Percentiles rank a stretch among this genome's conserved stretches.
These are phyloP conservation scores for Pecten maximus DNA, from an alignment of 2,888 invertebrate species.

Conservation along the genomic window DNA sequence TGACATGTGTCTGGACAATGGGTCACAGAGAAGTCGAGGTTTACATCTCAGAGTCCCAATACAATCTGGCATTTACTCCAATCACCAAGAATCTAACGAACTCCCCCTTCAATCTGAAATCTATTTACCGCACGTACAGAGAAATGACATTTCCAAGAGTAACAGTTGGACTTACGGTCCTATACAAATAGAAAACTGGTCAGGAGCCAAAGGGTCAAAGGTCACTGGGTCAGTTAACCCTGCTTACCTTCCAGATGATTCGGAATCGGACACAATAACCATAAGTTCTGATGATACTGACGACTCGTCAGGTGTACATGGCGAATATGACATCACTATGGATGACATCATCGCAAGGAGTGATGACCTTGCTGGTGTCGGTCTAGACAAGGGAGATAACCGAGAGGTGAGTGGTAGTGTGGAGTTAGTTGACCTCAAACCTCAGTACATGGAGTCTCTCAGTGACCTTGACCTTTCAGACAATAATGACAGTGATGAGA, in stretches of 20 bases:
- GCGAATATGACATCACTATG: constrained; percentile 51
- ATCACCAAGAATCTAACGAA: constrained; percentile 1
- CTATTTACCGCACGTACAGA: constrained; percentile 58
- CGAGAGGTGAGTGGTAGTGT: not conserved
- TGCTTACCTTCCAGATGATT: constrained; percentile 47
- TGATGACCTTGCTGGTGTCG: not conserved
- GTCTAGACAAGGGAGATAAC: constrained; percentile 3
- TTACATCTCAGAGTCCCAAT: constrained; percentile 43
- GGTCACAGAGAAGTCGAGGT: constrained; percentile 43
- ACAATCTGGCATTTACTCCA: constrained; percentile 31
- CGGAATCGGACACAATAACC: constrained; percentile 41
- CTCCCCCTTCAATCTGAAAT: constrained; percentile 62
- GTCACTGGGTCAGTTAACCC: constrained; percentile 30
- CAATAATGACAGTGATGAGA: not conserved
- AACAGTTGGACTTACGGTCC: constrained; percentile 25
- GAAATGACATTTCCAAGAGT: not conserved
- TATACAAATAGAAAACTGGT: not conserved
- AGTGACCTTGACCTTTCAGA: constrained; percentile 11
- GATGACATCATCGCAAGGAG: constrained; percentile 47
- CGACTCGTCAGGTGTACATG: constrained; percentile 50
- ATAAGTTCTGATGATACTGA: constrained; percentile 48
- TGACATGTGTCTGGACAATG: constrained; percentile 51
- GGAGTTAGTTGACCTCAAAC: not conserved
- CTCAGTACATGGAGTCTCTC: not conserved
- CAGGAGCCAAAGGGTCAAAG: not conserved